Evolutionary conservation across 2,888 invertebrate species (phyloP).

Genomic region (Escarpia spicata): DNA sequence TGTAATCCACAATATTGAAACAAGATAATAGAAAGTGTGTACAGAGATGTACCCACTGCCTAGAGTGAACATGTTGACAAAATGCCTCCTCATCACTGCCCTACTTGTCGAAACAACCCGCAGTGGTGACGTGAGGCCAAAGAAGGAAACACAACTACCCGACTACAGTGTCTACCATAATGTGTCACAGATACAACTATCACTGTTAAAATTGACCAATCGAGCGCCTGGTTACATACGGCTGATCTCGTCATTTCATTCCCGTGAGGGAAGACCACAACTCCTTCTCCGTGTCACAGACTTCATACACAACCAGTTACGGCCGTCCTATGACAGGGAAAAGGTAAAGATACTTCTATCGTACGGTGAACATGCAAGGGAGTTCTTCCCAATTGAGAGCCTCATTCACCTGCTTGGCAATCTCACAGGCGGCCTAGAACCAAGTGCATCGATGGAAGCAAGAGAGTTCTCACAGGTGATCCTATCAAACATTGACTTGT

Average conservation of each 20-base stretch:
- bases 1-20: background rate
- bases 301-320: constrained; percentile 44
- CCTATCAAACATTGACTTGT: constrained; percentile 54
- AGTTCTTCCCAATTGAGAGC: constrained; percentile 61
- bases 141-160: constrained; percentile 55
- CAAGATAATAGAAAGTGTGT: background rate
- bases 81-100: background rate
- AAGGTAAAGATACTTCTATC: constrained; percentile 55
- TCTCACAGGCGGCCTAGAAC: constrained; percentile 46
- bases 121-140: constrained; percentile 51
- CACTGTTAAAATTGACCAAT: constrained; percentile 44
- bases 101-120: background rate
- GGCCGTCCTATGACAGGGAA: background rate
- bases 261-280: constrained; percentile 48
- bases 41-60: background rate
- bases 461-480: constrained; percentile 43
- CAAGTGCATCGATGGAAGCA: constrained; percentile 29
- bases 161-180: constrained; percentile 58
- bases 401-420: constrained; percentile 53
- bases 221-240: constrained; percentile 48
- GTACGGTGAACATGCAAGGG: constrained; percentile 63
- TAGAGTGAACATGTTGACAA: background rate
- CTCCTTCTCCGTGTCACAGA: constrained; percentile 53
- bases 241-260: constrained; percentile 46
- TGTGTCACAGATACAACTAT: constrained; percentile 33